Conservation (phyloP, 2,888 invertebrate genomes). For the Melanargia galathea region DNA sequence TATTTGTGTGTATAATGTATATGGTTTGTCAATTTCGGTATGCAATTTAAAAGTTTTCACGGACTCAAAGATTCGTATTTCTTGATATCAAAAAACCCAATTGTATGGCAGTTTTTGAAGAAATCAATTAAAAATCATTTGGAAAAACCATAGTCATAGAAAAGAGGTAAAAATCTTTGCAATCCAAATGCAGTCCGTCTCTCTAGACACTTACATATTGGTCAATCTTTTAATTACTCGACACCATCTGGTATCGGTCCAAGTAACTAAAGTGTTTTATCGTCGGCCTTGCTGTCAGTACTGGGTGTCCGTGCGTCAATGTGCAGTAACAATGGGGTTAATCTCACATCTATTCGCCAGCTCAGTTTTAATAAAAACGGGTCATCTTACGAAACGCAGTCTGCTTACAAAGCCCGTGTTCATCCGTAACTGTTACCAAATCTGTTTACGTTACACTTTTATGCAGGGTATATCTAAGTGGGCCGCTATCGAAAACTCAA, state of each 20-base stretch:
- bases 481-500: no score
- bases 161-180: no score
- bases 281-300: neutral
- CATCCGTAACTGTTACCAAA: conserved; percentile 40
- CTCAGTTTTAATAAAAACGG: conserved; percentile 31
- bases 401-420: conserved; percentile 46
- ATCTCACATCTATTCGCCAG: conserved; percentile 22
- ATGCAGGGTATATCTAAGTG: no score
- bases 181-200: no score
- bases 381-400: conserved; percentile 37
- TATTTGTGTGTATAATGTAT: no score
- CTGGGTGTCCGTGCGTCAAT: neutral
- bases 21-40: no score
- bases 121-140: no score
- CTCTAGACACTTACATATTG: neutral
- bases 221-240: neutral
- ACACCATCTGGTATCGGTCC: neutral
- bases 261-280: neutral
- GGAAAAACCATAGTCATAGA: no score
- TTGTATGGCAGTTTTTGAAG: no score
- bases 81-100: no score
- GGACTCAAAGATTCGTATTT: no score
- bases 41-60: no score
- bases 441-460: conserved; percentile 51
- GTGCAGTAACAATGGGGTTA: conserved; percentile 19